These are phyloP conservation scores for Drosophila formosana DNA, from an alignment of 2,888 invertebrate species.

Conservation along the genomic window DNA sequence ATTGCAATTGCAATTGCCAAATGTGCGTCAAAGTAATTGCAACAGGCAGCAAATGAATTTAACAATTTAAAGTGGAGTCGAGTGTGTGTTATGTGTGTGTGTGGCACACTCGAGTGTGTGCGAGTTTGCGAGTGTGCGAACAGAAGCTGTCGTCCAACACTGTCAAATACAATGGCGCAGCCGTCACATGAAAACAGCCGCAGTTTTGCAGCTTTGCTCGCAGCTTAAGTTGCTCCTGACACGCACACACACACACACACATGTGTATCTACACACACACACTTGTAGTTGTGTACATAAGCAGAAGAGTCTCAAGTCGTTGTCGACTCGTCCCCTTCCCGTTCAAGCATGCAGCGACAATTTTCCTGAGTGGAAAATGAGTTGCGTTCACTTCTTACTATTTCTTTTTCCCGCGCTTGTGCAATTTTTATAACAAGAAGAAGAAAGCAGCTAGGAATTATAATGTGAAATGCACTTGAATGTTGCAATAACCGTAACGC, in stretches of 20 bases:
- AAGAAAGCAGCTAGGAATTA: slow-evolving; percentile 39
- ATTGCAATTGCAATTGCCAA: slow-evolving; percentile 12
- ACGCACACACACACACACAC: slow-evolving; percentile 4
- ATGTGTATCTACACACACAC: background rate
- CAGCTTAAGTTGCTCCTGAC: slow-evolving; percentile 9
- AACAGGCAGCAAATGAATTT: slow-evolving; percentile 23
- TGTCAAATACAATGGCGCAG: slow-evolving; percentile 40
- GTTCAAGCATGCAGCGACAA: slow-evolving; percentile 60
- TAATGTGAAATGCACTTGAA: slow-evolving; percentile 72
- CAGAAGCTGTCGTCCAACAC: slow-evolving; percentile 34
- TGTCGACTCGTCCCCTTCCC: slow-evolving; percentile 20
- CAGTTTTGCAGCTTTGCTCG: slow-evolving; percentile 11
- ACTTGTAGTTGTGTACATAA: slow-evolving; percentile 6
- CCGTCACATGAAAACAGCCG: slow-evolving; percentile 11
- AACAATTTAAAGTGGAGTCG: slow-evolving; percentile 7
- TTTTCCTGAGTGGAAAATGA: slow-evolving; percentile 72
- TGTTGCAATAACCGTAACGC: slow-evolving; percentile 43
- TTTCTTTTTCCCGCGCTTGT: slow-evolving; percentile 38
- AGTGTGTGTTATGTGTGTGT: slow-evolving; percentile 2
- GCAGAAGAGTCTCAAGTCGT: slow-evolving; percentile 19
- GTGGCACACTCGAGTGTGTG: background rate
- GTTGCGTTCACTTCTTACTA: slow-evolving; percentile 48
- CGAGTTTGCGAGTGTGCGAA: background rate
- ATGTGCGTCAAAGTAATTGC: slow-evolving; percentile 42
- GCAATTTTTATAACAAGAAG: slow-evolving; percentile 56